Conservation (phyloP, 2,888 invertebrate species). For the Thymelicus sylvestris region DNA sequence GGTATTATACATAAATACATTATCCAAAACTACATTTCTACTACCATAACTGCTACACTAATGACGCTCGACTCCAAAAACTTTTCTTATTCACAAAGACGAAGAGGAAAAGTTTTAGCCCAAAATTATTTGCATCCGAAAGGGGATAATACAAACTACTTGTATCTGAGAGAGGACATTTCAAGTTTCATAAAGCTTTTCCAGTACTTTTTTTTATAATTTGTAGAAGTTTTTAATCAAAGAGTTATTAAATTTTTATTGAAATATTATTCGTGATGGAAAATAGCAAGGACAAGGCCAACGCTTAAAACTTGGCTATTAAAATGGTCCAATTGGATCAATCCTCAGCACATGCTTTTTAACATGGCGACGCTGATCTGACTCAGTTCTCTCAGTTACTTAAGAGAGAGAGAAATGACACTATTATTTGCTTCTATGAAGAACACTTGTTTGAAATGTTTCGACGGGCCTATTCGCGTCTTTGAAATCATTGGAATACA, state of each 20-base stretch:
- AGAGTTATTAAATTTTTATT: not conserved
- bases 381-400: no score
- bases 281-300: no score
- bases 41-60: slow-evolving; percentile 45
- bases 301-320: no score
- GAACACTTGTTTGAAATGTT: no score
- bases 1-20: slow-evolving; percentile 36
- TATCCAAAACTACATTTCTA: slow-evolving; percentile 13
- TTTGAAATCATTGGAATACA: no score
- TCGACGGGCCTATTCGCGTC: no score
- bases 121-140: slow-evolving; percentile 74
- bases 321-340: no score
- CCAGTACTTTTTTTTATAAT: slow-evolving; percentile 8
- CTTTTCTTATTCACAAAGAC: slow-evolving; percentile 66
- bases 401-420: no score
- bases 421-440: no score
- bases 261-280: not conserved
- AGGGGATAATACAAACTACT: slow-evolving; percentile 61
- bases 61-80: slow-evolving; percentile 57
- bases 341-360: no score
- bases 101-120: slow-evolving; percentile 57
- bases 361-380: no score
- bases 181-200: slow-evolving; percentile 18
- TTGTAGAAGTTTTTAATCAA: not conserved
- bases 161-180: slow-evolving; percentile 43